Base-by-base conservation (phyloP, 2,888 invertebrate genomes). In the Adelphocoris suturalis region DNA sequence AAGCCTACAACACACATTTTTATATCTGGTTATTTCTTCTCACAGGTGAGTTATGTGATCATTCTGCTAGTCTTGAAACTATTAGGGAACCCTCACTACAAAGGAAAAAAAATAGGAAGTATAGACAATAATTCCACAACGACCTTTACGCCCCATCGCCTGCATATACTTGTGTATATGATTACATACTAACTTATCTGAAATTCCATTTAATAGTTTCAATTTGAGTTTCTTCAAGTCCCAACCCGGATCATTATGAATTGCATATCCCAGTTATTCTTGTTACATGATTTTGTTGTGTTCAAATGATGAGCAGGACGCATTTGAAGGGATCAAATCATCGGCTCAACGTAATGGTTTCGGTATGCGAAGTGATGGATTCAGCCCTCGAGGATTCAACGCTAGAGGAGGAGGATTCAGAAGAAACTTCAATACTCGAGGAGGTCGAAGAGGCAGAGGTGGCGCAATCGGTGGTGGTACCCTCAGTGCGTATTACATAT, bases 331-430 rank as follows among this genome's bases (percentile, higher is more conserved):
- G 23, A 86, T 86, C 75, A 86, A 86, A 75, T 12, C 55, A 27
- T 86, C 86, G 7, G 86, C 86, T 47, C 68, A 75, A 48, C 28
- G 76, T 11, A 86, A 86, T 16, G 86, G 86, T 19, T 86, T 75
- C 86, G 75, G 76, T 9, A 37, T 68, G 68, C 68, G 57, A 14
- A 46, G 85, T 13, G 55, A 37, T 28, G 85, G 85, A 23, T 16
- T 12, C 23, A 82, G 13, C 52, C 9, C n/a, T 16, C n/a, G 86
- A n/a, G 86, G 86, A n/a, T 27, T 23, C 55, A 55, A 13, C 84
- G 55, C 7, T 27, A 11, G 19, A 13, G 76, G 86, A n/a, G 86
- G 86, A 61, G 75, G 75, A 13, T 68, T 75, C 76, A 61, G 76
- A n/a, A 68, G 86, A 16, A 86, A 46, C 52, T 86, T 75, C 75